Evolutionary conservation across 2,888 invertebrate species (phyloP).

Genomic region (Colostygia pectinataria): DNA sequence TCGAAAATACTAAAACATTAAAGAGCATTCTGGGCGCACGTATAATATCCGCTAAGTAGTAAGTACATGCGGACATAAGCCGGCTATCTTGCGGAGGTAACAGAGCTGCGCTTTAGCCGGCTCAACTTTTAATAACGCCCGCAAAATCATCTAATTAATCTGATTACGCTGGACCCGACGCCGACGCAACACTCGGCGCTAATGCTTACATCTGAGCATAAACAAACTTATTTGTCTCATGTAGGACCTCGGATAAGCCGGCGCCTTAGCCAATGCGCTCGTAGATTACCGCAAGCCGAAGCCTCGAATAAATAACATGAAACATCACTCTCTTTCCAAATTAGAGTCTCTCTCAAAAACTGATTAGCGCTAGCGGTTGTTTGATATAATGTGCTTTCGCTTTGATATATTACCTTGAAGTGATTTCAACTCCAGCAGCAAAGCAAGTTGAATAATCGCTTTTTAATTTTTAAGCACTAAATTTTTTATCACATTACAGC

Average conservation of each 20-base stretch:
- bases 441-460: conserved; percentile 12
- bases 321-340: conserved; percentile 46
- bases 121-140: conserved; percentile 81
- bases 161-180: conserved; percentile 72
- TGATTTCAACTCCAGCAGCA: conserved; percentile 4
- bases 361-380: conserved; percentile 36
- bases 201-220: conserved; percentile 72
- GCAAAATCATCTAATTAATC: conserved; percentile 81
- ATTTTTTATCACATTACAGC: neutral
- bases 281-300: conserved; percentile 50
- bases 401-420: conserved; percentile 21
- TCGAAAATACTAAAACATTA: conserved; percentile 82
- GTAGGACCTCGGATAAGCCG: conserved; percentile 65
- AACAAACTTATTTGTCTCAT: conserved; percentile 72
- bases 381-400: conserved; percentile 33
- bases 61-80: conserved; percentile 71
- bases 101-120: conserved; percentile 70
- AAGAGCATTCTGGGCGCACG: conserved; percentile 74
- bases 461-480: conserved; percentile 10
- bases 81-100: conserved; percentile 75
- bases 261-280: conserved; percentile 31
- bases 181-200: conserved; percentile 66
- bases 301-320: conserved; percentile 45
- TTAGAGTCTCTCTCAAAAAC: conserved; percentile 40
- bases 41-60: conserved; percentile 78